phyloP scores from a whole-genome alignment of 2,797 vertebrate genomes.

The Jordanella pulchra region DNA sequence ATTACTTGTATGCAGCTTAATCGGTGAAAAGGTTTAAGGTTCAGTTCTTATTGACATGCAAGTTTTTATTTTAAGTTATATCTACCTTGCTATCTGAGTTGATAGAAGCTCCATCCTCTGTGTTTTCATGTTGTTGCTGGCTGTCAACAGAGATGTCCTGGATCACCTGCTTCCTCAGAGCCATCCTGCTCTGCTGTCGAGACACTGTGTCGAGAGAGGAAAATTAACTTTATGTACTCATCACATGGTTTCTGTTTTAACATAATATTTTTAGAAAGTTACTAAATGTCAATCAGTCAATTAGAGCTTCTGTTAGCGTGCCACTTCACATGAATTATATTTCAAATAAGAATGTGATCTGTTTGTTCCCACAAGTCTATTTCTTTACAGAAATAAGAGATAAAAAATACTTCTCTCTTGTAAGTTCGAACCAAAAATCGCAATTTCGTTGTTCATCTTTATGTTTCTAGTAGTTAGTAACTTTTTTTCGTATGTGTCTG shows the following conservation, averaged over 20 bases:
- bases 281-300: no score
- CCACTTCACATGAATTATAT: neutral
- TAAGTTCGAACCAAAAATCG: no score
- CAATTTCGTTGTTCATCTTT: no score
- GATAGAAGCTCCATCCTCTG: constrained; percentile 20
- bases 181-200: constrained; percentile 53
- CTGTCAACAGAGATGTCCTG: constrained; percentile 29
- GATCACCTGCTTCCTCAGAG: constrained; percentile 62
- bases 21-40: neutral
- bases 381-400: neutral
- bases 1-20: neutral
- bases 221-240: neutral
- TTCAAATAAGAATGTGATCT: neutral
- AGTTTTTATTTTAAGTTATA: neutral
- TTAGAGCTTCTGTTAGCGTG: neutral
- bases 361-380: neutral
- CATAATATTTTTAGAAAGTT: neutral
- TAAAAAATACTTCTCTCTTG: neutral
- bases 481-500: no score
- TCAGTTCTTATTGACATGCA: neutral
- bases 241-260: neutral
- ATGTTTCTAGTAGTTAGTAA: no score
- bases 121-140: constrained; percentile 35
- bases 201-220: constrained; percentile 3
- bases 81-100: constrained; percentile 46